Evolutionary conservation across 2,797 vertebrate species (phyloP), one percentile per base, ranked within the genome.

Genomic region (Delichon dasypus): DNA sequence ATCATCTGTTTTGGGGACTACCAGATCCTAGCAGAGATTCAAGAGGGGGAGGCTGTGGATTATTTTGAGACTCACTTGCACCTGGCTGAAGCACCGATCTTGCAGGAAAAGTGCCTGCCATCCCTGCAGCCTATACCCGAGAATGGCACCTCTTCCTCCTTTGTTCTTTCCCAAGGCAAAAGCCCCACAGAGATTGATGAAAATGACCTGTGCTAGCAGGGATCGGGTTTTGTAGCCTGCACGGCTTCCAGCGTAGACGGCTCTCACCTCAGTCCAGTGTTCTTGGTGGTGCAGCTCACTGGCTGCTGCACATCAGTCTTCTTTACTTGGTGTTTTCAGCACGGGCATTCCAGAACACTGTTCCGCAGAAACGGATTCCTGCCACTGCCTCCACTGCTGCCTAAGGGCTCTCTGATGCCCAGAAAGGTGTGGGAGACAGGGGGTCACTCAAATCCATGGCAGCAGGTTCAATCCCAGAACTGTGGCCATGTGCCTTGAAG

Each of bases 1-100:
- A 88, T 98, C 57, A 94, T 99, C 57, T 96, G 96, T 16, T 99
- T 99, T 11, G 98, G 98, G 10, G 98, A 98, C 40, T 99, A 99
- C 26, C 98, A 99, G 97, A 85, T 99, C 65, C 89, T 98, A 57
- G 90, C 99, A 19, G 90, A 98, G 91, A 95, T 94, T 11, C 98
- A 99, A 60, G 94, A 97, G 3, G 99, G 99, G 5, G 98, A 99
- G 62, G 98, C 98, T 0, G 9, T 96, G 95, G 97, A 97, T 21
- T 98, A 95, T 81, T 99, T 99, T 58, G 98, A 99, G 91, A 98
- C 98, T 80, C 77, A 97, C 16, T 98, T 99, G 36, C 97, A 98
- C 66, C 96, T 98, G 75, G 92, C 98, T 60, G 30, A 95, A 6
- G 91, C 32, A 11, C 89, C 99, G 4, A 98, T 99, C 22, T 95